phyloP scores from a whole-genome alignment of 1,140 invertebrate species.

The Penaeus japonicus region DNA sequence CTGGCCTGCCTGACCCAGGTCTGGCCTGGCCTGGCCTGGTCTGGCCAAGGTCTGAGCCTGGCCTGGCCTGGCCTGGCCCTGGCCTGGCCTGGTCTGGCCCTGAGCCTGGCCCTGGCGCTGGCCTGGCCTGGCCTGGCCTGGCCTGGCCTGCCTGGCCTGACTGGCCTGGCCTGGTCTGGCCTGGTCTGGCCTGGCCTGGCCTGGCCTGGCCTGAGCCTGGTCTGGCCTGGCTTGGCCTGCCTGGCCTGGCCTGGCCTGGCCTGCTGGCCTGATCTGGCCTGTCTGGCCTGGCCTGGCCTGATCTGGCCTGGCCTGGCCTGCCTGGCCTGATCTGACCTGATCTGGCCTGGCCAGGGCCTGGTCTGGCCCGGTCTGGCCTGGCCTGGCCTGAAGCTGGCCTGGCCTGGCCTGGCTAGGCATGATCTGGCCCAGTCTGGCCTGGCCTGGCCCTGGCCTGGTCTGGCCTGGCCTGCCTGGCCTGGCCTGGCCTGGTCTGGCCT shows the following conservation, averaged over 20 bases:
- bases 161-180: conserved; percentile 20
- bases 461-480: conserved; percentile 21
- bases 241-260: conserved; percentile 37
- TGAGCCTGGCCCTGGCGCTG: conserved; percentile 33
- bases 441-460: conserved; percentile 18
- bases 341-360: background rate
- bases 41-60: too few relatives aligned
- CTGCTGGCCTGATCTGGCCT: conserved; percentile 16
- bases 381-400: conserved; percentile 18
- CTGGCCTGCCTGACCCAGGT: conserved; percentile 24
- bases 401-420: conserved; percentile 42
- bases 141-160: conserved; percentile 33
- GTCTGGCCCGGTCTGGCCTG: conserved; percentile 29
- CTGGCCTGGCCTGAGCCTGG: conserved; percentile 30
- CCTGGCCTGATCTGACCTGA: conserved; percentile 8
- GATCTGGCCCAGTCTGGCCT: conserved; percentile 36
- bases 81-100: conserved; percentile 18
- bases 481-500: conserved; percentile 34
- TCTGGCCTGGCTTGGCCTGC: conserved; percentile 32
- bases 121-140: conserved; percentile 49
- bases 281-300: background rate
- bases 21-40: conserved; percentile 34
- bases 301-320: background rate
- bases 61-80: background rate
- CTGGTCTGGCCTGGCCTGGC: conserved; percentile 32